Evolutionary conservation across 2,888 invertebrate genomes (phyloP).

Genomic region (Chloromyia formosa): DNA sequence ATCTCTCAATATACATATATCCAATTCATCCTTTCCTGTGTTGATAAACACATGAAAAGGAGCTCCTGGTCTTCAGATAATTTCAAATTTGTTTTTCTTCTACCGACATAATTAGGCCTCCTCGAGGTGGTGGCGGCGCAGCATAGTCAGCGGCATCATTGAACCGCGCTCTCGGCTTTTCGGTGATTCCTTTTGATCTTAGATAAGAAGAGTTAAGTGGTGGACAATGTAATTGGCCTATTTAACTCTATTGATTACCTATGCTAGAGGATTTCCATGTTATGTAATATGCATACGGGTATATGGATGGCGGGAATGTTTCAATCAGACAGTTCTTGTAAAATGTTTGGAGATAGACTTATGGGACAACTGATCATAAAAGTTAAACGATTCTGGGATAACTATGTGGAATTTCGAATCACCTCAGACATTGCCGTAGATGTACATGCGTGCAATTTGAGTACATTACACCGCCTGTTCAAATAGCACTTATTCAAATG

Average conservation of each 20-base stretch:
- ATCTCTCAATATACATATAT: neutral
- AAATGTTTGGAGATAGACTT: neutral
- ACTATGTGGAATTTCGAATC: neutral
- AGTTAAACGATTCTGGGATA: neutral
- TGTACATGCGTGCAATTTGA: too few relatives aligned
- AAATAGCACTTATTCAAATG: too few relatives aligned
- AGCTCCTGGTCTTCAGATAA: slow-evolving; percentile 40
- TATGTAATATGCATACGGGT: neutral
- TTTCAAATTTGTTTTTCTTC: slow-evolving; percentile 30
- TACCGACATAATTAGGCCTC: slow-evolving; percentile 32
- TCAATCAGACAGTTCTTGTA: neutral
- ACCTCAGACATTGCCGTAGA: too few relatives aligned
- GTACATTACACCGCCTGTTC: too few relatives aligned
- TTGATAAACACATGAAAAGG: slow-evolving; percentile 26
- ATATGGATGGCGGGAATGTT: neutral
- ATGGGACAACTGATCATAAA: too few relatives aligned
- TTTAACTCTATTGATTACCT: slow-evolving; percentile 41
- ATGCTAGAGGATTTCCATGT: neutral
- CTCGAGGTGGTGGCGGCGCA: slow-evolving; percentile 17
- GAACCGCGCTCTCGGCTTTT: slow-evolving; percentile 31
- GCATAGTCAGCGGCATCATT: too few relatives aligned
- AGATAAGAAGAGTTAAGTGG: slow-evolving; percentile 42
- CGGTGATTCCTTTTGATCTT: slow-evolving; percentile 33
- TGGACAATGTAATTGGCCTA: slow-evolving; percentile 31
- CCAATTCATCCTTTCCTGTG: slow-evolving; percentile 30